Base-by-base conservation (phyloP, 1,140 invertebrate genomes). In the Drosophila murphyi region DNA sequence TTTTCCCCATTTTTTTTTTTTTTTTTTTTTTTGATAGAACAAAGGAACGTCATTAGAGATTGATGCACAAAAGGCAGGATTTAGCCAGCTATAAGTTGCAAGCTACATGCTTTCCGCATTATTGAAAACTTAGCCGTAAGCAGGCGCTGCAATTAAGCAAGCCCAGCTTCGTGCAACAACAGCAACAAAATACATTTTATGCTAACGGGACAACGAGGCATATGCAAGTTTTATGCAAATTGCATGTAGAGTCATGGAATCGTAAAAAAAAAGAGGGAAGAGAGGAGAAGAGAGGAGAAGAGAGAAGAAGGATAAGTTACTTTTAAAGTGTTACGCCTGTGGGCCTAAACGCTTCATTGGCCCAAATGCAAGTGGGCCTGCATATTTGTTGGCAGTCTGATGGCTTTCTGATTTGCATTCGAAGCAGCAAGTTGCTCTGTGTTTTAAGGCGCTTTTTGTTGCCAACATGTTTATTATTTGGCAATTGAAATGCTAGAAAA, bases 331-430 rank as follows among this genome's bases (percentile, higher is more conserved):
- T 88, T 43, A 5, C 39, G 39, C 35, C 64, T 54, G 41, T 68
- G 56, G 50, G 35, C 10, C 32, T 10, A 67, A 67, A 48, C 75
- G 50, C 73, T 80, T 60, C 73, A 77, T 76, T 78, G 79, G 60
- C 76, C 72, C 67, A 76, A 87, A 76, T 76, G 82, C 82, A 82
- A 86, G 79, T 82, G 76, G 75, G 65, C 39, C 76, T 63, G 73
- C 56, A 76, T 71, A 78, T 80, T 72, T 67, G 20, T 79, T 68
- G 67, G 45, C 83, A 80, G 55, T 32, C 68, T 88, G 83, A 88
- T 88, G 83, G 80, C 85, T 89, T 88, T 88, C 83, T 88, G 83
- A 88, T 88, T 88, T 88, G 83, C 69, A 89, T 89, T 62, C 60
- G 63, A 83, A 88, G 82, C 70, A 89, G 83, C 45, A 82, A 82